Evolutionary conservation across 2,888 invertebrate species (phyloP), one percentile per base, ranked within the genome.

Genomic region (Ligdia adustata): DNA sequence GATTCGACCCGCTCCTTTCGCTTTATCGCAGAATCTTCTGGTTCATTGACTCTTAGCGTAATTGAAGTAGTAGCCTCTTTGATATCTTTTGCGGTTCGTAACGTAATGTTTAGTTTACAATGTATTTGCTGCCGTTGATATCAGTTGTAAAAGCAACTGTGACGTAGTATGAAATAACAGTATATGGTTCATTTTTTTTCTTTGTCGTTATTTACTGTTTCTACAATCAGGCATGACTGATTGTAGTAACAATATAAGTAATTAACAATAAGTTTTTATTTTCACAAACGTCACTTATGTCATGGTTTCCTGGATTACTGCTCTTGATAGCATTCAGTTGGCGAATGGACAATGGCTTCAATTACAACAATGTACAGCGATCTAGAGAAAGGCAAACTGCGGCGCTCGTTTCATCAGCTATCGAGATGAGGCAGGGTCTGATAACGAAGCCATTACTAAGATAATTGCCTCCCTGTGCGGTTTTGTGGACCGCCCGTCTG

Each of bases 401-500:
- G 63, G 61, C 55, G 50, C 52, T 64, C 63, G 69, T 78, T 82
- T 77, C 72, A 79, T 76, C 73, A 74, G 64, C 63, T 66, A 75
- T 70, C 60, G 62, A 77, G 78, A 78, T 78, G 79, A 77, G 69
- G 69, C 66, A 65, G 64, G 68, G 60, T 72, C 71, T 73, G 82
- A 83, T 85, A 86, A 82, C 70, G 71, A 82, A 78, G 74, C 73
- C 75, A 85, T 84, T 83, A 82, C 69, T 47, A 56, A 55, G 66
- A 75, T 82, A 80, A 86, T 85, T 81, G 72, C 75, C 69, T 71
- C 60, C 66, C 66, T 66, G 68, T 65, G 38, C 22, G 27, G 27
- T 37, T 32, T 22, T 22, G 69, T 57, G 54, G 60, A 62, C 65
- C 69, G 68, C 68, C 72, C 67, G 75, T 64, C 67, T 60, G 60